Conservation (phyloP, 2,888 invertebrate species). For the Hofmannophila pseudospretella region DNA sequence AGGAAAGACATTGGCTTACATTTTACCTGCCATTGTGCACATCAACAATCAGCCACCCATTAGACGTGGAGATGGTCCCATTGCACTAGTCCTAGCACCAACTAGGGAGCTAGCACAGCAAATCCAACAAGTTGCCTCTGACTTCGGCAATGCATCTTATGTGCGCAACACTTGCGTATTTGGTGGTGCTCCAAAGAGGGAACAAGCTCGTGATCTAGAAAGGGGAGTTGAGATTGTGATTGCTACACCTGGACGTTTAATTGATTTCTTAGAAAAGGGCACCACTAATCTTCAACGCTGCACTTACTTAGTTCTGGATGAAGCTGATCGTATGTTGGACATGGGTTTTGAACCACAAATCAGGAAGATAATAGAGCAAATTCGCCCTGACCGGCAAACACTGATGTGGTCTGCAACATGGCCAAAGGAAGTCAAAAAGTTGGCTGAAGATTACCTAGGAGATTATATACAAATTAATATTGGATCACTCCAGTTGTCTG, state of each 20-base stretch:
- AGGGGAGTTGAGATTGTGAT: slow-evolving; percentile 92
- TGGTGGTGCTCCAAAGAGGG: slow-evolving; percentile 92
- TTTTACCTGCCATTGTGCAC: slow-evolving; percentile 90
- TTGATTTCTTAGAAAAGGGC: slow-evolving; percentile 89
- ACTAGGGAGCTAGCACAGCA: slow-evolving; percentile 89
- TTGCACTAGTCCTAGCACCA: slow-evolving; percentile 88
- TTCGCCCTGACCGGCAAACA: slow-evolving; percentile 95
- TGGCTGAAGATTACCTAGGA: slow-evolving; percentile 94
- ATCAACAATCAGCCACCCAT: slow-evolving; percentile 89
- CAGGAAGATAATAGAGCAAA: slow-evolving; percentile 94
- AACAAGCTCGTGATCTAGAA: slow-evolving; percentile 83
- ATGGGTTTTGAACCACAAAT: slow-evolving; percentile 99
- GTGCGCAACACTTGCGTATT: slow-evolving; percentile 92
- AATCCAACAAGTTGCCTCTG: slow-evolving; percentile 88
- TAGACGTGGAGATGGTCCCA: slow-evolving; percentile 89
- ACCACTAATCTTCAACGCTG: slow-evolving; percentile 85
- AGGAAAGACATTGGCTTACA: slow-evolving; percentile 89
- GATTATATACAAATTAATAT: slow-evolving; percentile 95
- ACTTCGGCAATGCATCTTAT: slow-evolving; percentile 87
- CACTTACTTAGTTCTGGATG: slow-evolving; percentile 92
- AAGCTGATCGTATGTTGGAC: slow-evolving; percentile 97
- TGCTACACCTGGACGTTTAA: slow-evolving; percentile 92
- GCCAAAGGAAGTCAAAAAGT: slow-evolving; percentile 95
- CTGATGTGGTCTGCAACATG: slow-evolving; percentile 99
- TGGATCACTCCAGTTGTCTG: slow-evolving; percentile 90